Evolutionary conservation across 2,888 invertebrate species (phyloP).

Genomic region (Melanophora roralis): DNA sequence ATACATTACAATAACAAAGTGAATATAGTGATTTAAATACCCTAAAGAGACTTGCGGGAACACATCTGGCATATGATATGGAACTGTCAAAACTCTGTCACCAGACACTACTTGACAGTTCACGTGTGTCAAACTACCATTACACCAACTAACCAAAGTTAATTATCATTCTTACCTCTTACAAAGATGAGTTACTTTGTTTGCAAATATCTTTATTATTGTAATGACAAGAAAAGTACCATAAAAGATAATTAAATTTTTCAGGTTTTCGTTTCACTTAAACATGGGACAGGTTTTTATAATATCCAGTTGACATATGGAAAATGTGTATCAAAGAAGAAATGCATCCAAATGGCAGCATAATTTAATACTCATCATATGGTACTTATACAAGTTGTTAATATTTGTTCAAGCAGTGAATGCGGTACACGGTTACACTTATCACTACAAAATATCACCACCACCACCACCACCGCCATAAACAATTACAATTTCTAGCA

Average conservation of each 20-base stretch:
- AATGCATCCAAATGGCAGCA: constrained; percentile 52
- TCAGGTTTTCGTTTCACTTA: neutral
- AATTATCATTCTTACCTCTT: constrained; percentile 1
- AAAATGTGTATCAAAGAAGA: constrained; percentile 54
- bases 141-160: too few relatives aligned
- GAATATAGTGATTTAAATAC: too few relatives aligned
- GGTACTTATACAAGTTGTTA: constrained; percentile 9
- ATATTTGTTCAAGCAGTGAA: neutral
- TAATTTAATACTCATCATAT: constrained; percentile 60
- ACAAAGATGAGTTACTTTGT: neutral
- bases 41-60: too few relatives aligned
- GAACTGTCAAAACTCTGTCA: too few relatives aligned
- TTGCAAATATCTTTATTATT: constrained; percentile 6
- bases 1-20: too few relatives aligned
- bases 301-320: constrained; percentile 57
- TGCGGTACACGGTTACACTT: constrained; percentile 30
- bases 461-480: constrained; percentile 24
- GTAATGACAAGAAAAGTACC: constrained; percentile 25
- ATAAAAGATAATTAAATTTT: constrained; percentile 41
- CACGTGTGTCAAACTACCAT: too few relatives aligned
- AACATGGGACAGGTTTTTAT: constrained; percentile 32
- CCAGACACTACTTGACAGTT: too few relatives aligned
- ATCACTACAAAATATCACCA: constrained; percentile 1
- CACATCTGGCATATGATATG: too few relatives aligned
- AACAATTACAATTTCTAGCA: too few relatives aligned